Percentiles rank a stretch among this genome's conserved stretches.
phyloP scores from a whole-genome alignment of 1,140 invertebrate genomes.

The Calephelis nemesis region DNA sequence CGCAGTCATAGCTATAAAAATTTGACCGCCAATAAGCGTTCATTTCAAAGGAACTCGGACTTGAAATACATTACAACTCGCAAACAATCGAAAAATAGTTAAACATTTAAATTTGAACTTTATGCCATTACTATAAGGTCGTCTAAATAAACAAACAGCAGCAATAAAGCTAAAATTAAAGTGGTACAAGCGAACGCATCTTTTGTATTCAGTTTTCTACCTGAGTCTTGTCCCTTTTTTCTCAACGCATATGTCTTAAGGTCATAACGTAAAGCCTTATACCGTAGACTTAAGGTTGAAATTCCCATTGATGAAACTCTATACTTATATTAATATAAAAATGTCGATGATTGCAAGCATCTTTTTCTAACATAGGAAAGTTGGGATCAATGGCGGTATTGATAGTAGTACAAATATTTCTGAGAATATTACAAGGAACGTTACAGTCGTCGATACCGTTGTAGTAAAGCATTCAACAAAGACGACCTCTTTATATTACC shows the following conservation, averaged over 20 bases:
- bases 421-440: neutral
- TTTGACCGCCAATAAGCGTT: constrained; percentile 65
- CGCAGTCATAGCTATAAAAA: constrained; percentile 54
- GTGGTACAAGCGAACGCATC: constrained; percentile 50
- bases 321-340: constrained; percentile 21
- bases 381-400: constrained; percentile 31
- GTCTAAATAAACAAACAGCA: constrained; percentile 7
- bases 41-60: constrained; percentile 54
- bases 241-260: constrained; percentile 41
- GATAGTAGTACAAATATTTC: constrained; percentile 18
- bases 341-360: constrained; percentile 36
- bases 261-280: constrained; percentile 30
- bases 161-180: constrained; percentile 26
- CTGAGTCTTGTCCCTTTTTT: constrained; percentile 70
- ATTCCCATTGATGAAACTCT: constrained; percentile 12
- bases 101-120: constrained; percentile 28
- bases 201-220: constrained; percentile 71
- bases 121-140: constrained; percentile 27
- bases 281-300: constrained; percentile 28
- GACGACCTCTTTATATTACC: too few species aligned
- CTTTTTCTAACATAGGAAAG: constrained; percentile 38
- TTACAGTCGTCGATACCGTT: too few species aligned
- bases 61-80: constrained; percentile 34
- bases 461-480: too few species aligned
- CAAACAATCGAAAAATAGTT: constrained; percentile 15